Evolutionary conservation across 2,113 vertebrate genomes (phyloP).

Genomic region (Oceanodroma tethys): DNA sequence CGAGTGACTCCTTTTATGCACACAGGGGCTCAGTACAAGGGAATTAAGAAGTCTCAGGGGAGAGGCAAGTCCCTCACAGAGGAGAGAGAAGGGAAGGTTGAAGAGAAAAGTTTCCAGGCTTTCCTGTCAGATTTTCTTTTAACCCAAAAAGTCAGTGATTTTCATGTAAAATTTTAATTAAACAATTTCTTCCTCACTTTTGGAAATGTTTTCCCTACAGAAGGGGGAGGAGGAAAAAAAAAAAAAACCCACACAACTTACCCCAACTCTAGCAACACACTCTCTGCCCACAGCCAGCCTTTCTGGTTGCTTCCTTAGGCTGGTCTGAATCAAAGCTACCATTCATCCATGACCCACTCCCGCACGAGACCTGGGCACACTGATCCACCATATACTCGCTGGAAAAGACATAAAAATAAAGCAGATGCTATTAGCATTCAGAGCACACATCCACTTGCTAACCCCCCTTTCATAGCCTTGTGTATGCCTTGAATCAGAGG

Average conservation of each 20-base stretch:
- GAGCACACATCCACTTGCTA: slow-evolving; percentile 48
- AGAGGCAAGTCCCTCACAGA: background rate
- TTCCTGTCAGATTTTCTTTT: background rate
- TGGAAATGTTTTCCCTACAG: background rate
- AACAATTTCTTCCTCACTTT: background rate
- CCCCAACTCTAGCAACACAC: background rate
- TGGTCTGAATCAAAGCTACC: slow-evolving; percentile 27
- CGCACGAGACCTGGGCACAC: slow-evolving; percentile 32
- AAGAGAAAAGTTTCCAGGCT: background rate
- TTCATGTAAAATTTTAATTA: background rate
- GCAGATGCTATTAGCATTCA: slow-evolving; percentile 60
- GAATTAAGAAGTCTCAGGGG: background rate
- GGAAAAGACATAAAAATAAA: slow-evolving; percentile 48
- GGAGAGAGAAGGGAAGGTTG: background rate
- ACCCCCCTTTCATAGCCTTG: slow-evolving; percentile 62
- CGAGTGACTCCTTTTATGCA: rapidly evolving
- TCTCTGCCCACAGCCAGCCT: background rate
- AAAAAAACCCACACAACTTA: too few relatives aligned
- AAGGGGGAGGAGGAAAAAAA: background rate
- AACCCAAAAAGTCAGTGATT: background rate
- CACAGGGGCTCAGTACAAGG: background rate
- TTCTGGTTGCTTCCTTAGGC: background rate
- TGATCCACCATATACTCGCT: slow-evolving; percentile 17
- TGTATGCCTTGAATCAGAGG: slow-evolving; percentile 53
- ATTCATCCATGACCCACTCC: slow-evolving; percentile 22